Evolutionary conservation across 2,888 invertebrate species (phyloP), one percentile per base, ranked within the genome.

Genomic region (Teleiodes luculella): DNA sequence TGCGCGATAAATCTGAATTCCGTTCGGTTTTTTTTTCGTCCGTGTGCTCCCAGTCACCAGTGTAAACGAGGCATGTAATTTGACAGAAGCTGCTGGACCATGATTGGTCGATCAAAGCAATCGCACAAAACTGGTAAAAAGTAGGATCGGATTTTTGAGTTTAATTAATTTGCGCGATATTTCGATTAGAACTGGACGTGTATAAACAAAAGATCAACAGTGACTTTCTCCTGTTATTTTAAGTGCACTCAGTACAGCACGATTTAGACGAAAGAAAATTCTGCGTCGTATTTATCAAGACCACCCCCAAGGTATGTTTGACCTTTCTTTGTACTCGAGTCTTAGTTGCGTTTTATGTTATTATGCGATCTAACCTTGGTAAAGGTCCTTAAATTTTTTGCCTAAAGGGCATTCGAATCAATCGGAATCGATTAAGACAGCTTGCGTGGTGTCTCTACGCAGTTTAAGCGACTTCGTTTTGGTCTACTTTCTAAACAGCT

Each of bases 321-420:
- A 78, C 81, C 81, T 81, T 83, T 80, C 76, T 77, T 78, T 78
- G 78, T 80, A 80, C 78, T 68, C 63, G 58, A 64, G 66, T 67
- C 69, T 68, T 72, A 69, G 74, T 78, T 76, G 70, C 20, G 31
- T 33, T 52, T 52, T 52, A 45, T 45, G 14, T 35, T 30, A 52
- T 39, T 28, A 13, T 11, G n/a, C n/a, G n/a, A 18, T 31, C 6
- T 4, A 16, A 28, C 49, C 49, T 49, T 37, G 37, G 37, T 28
- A 14, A 20, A 14, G 20, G 20, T 13, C n/a, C n/a, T 28, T 10
- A 16, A 36, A 24, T 16, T 36, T 37, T 13, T 8, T 14, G 8
- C 8, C 7, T 24, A 49, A 11, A 13, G 13, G 5, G 4, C 24
- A 8, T 37, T 8, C 39, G 6, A n/a, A 49, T 24, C 14, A 2